Percentiles rank a stretch among this genome's conserved stretches.
These are phyloP conservation scores for Gobius niger DNA, from an alignment of 2,113 vertebrate genomes.

Conservation along the genomic window DNA sequence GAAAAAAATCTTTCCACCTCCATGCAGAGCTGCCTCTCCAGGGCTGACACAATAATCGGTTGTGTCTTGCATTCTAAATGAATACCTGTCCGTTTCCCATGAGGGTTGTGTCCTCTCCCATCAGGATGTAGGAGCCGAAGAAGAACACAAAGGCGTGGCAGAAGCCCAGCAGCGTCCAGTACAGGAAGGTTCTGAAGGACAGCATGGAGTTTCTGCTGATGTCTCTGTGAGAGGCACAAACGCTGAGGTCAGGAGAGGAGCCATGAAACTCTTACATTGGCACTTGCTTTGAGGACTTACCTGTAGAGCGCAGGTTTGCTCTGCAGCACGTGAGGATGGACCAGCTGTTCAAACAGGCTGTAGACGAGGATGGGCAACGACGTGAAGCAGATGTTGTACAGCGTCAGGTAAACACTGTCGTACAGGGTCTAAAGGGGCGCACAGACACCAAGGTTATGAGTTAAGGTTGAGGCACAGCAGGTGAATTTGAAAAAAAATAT, in stretches of 20 bases:
- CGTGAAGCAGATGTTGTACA: slow-evolving; percentile 99
- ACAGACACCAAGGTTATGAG: slow-evolving; percentile 13
- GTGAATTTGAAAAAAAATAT: too few relatives aligned
- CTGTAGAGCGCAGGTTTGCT: slow-evolving; percentile 92
- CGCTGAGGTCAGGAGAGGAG: neutral
- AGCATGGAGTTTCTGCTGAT: slow-evolving; percentile 93
- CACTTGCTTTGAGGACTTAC: slow-evolving; percentile 60
- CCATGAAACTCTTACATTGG: too few relatives aligned
- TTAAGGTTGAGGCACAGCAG: too few relatives aligned
- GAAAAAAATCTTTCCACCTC: too few relatives aligned
- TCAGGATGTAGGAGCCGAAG: slow-evolving; percentile 93
- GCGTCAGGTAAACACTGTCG: slow-evolving; percentile 98
- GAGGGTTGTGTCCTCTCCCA: slow-evolving; percentile 91
- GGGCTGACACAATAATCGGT: too few relatives aligned
- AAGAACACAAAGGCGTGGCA: slow-evolving; percentile 96
- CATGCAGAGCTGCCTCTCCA: too few relatives aligned
- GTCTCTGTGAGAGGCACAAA: slow-evolving; percentile 80
- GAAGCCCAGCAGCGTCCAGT: slow-evolving; percentile 96
- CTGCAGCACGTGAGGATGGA: slow-evolving; percentile 92
- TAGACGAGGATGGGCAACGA: slow-evolving; percentile 97
- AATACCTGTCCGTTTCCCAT: slow-evolving; percentile 95
- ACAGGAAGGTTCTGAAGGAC: slow-evolving; percentile 92
- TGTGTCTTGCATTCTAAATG: neutral
- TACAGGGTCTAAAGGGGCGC: slow-evolving; percentile 88
- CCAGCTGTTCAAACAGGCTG: slow-evolving; percentile 97